These are phyloP conservation scores for Hoplostethus mediterraneus DNA, from an alignment of 2,797 vertebrate genomes.

Conservation along the genomic window DNA sequence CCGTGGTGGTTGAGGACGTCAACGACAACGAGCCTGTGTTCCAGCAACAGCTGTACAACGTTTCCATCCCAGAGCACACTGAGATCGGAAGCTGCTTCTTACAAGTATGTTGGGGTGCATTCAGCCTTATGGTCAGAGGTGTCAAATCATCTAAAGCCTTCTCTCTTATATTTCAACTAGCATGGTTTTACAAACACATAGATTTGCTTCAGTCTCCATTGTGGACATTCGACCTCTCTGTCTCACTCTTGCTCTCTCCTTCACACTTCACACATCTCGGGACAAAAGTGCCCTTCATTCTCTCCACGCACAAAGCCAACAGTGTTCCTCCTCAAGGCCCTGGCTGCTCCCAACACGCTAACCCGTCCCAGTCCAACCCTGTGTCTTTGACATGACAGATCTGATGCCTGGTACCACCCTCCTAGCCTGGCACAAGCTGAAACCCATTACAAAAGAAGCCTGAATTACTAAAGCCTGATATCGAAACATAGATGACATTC, in stretches of 20 bases:
- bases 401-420: constrained; percentile 69
- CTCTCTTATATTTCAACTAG: background rate
- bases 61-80: constrained; percentile 87
- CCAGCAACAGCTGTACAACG: constrained; percentile 87
- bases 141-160: background rate
- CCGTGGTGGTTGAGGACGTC: constrained; percentile 86
- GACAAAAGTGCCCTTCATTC: constrained; percentile 62
- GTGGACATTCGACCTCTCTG: background rate
- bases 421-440: constrained; percentile 53
- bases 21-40: constrained; percentile 95
- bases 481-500: background rate
- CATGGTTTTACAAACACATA: background rate
- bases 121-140: background rate
- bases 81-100: constrained; percentile 86
- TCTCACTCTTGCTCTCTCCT: constrained; percentile 18
- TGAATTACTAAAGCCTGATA: constrained; percentile 20
- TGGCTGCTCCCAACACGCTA: constrained; percentile 22
- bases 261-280: constrained; percentile 29
- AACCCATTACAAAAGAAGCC: constrained; percentile 48
- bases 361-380: constrained; percentile 2
- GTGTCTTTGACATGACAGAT: constrained; percentile 54
- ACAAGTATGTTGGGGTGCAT: constrained; percentile 84
- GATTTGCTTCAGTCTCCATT: background rate
- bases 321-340: constrained; percentile 58
- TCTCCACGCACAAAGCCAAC: constrained; percentile 72